Evolutionary conservation across 2,113 vertebrate species (phyloP).

Genomic region (Tachuris rubrigastra): DNA sequence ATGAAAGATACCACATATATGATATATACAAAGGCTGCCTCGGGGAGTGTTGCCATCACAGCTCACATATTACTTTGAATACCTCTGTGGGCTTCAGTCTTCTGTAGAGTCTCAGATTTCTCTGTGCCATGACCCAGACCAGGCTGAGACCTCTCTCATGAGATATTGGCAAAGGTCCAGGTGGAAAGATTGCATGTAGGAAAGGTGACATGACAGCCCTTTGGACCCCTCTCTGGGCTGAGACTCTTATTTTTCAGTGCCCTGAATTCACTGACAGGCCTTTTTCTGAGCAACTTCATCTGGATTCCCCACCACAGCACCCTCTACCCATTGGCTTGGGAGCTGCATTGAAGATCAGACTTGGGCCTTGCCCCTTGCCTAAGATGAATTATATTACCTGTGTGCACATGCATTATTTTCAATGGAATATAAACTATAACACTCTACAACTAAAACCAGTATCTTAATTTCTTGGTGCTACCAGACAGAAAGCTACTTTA

Average conservation of each 20-base stretch:
- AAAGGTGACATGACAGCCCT: not conserved
- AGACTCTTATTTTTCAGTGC: not conserved
- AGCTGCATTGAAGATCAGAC: not conserved
- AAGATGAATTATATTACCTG: fast-evolving
- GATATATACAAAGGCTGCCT: not conserved
- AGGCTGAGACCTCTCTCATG: not conserved
- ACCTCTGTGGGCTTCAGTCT: not conserved
- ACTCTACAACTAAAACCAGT: not conserved
- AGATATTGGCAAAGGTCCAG: not conserved
- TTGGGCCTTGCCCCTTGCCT: not conserved
- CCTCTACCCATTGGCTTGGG: not conserved
- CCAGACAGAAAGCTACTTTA: not conserved
- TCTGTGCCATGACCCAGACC: not conserved
- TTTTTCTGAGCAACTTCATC: not conserved
- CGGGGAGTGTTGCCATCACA: not conserved
- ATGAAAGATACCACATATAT: too few species aligned
- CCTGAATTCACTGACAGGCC: not conserved
- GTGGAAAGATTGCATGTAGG: not conserved
- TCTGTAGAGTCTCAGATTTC: not conserved
- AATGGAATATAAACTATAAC: not conserved
- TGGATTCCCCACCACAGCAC: not conserved
- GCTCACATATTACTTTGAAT: not conserved
- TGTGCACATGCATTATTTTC: not conserved
- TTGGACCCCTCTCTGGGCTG: not conserved
- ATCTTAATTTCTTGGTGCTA: not conserved